These are phyloP conservation scores for Emys orbicularis DNA, from an alignment of 2,797 vertebrate genomes.

Conservation along the genomic window DNA sequence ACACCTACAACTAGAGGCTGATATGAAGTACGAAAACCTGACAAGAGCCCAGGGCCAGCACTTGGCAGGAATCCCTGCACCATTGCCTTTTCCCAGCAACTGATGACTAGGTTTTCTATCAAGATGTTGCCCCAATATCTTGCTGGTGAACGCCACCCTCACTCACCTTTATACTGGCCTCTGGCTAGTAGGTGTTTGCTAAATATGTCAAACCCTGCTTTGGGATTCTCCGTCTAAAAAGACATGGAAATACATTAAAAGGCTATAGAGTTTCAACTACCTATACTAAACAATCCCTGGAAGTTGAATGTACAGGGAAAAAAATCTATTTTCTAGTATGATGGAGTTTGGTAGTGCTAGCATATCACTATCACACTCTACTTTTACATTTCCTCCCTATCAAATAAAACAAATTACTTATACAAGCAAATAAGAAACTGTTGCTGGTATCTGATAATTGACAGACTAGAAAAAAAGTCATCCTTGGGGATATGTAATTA, in stretches of 20 bases:
- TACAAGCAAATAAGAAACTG: background rate
- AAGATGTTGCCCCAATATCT: background rate
- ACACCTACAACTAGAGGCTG: background rate
- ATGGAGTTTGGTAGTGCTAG: background rate
- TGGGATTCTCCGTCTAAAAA: background rate
- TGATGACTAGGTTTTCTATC: background rate
- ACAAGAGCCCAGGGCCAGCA: background rate
- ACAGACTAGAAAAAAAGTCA: background rate
- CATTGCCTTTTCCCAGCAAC: background rate
- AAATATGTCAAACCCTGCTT: background rate
- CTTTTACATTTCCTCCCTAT: background rate
- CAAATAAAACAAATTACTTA: background rate
- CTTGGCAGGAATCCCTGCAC: background rate
- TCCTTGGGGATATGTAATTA: background rate
- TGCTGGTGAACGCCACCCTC: background rate
- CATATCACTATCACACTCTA: background rate
- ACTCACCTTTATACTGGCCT: background rate
- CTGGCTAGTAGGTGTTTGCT: background rate
- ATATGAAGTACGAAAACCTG: rapidly evolving
- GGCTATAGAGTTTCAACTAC: background rate
- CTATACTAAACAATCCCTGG: background rate
- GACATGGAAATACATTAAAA: background rate
- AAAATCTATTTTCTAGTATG: background rate
- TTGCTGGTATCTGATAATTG: background rate
- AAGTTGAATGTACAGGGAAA: background rate